A percentile compares a stretch with the other conserved stretches of the same genome.
phyloP scores from a whole-genome alignment of 2,797 vertebrate genomes.

The Cirrhinus molitorella region DNA sequence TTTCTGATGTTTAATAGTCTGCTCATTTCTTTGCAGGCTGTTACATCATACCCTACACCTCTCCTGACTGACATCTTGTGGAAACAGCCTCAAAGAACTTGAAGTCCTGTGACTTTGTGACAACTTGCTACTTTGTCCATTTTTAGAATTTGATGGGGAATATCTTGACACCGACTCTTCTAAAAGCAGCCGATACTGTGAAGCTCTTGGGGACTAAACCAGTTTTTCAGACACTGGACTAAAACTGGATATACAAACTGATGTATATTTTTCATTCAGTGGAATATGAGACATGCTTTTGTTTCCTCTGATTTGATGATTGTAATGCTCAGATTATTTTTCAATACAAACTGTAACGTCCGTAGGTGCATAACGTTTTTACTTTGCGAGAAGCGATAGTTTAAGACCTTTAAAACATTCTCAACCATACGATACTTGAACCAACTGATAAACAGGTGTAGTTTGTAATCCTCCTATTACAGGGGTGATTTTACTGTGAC shows the following conservation, averaged over 20 bases:
- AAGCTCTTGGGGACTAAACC: constrained; percentile 65
- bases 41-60: constrained; percentile 80
- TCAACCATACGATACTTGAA: constrained; percentile 14
- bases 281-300: constrained; percentile 65
- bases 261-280: constrained; percentile 71
- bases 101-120: constrained; percentile 76
- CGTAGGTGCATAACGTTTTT: constrained; percentile 39
- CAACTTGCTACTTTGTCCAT: constrained; percentile 66
- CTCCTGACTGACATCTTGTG: constrained; percentile 77
- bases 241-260: constrained; percentile 69
- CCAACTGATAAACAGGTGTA: constrained; percentile 35
- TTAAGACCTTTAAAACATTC: constrained; percentile 28
- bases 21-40: constrained; percentile 83
- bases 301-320: constrained; percentile 57
- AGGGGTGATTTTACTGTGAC: constrained; percentile 36
- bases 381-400: constrained; percentile 12
- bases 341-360: constrained; percentile 40
- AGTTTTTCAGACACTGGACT: constrained; percentile 65
- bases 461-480: constrained; percentile 1
- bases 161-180: constrained; percentile 63
- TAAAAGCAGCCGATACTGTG: constrained; percentile 63
- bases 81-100: constrained; percentile 71
- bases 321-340: constrained; percentile 51
- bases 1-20: constrained; percentile 70
- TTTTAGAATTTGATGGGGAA: constrained; percentile 67